Conservation (phyloP, 2,797 vertebrate genomes). For the Melopsittacus undulatus region DNA sequence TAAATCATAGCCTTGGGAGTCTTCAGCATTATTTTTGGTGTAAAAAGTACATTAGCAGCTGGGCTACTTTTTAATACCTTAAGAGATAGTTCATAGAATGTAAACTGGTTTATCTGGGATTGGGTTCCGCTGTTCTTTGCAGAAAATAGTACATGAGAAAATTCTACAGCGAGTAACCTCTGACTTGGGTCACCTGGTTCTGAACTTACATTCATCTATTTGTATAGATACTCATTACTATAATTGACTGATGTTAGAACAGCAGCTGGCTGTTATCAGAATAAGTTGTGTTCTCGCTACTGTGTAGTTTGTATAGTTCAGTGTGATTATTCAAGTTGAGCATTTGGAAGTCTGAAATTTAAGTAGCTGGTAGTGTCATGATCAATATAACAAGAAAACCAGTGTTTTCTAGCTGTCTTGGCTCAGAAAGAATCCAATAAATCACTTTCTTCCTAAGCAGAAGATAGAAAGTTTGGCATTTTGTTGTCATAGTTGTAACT, state of each 20-base stretch:
- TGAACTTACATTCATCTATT: not conserved
- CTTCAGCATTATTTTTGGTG: not conserved
- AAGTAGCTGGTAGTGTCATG: not conserved
- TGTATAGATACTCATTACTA: not conserved
- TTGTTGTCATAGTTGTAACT: not conserved
- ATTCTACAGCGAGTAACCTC: not conserved
- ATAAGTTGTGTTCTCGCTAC: not conserved
- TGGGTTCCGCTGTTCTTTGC: not conserved
- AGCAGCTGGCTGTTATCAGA: not conserved
- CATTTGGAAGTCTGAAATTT: not conserved
- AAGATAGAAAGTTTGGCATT: not conserved
- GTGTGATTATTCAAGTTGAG: not conserved
- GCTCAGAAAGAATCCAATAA: not conserved
- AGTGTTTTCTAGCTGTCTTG: not conserved
- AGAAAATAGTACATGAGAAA: not conserved
- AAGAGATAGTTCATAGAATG: not conserved
- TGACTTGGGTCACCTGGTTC: not conserved
- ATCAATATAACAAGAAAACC: not conserved
- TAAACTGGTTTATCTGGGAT: not conserved
- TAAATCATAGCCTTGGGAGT: not conserved
- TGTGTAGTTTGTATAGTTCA: not conserved
- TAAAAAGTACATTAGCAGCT: not conserved
- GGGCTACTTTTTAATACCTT: not conserved
- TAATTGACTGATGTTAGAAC: not conserved
- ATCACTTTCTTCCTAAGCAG: not conserved